A percentile compares a stretch with the other conserved stretches of the same genome.
Conservation (phyloP, 2,888 invertebrate species). For the Sinopyrophorus schimmeli region DNA sequence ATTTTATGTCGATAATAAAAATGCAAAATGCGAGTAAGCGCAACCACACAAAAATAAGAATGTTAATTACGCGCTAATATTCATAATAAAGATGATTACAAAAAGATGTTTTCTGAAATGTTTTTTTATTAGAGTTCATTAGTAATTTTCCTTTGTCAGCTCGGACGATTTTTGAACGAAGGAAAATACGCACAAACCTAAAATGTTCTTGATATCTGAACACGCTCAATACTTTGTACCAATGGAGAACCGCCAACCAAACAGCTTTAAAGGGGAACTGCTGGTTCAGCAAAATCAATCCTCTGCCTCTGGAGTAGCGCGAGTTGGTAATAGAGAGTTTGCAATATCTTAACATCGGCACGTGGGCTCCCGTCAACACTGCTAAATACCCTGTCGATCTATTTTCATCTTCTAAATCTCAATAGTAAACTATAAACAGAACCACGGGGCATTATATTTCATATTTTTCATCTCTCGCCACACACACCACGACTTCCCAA, state of each 20-base stretch:
- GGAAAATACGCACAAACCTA: conserved; percentile 37
- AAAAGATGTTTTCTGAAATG: too few species aligned
- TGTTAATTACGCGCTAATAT: too few species aligned
- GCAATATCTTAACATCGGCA: conserved; percentile 30
- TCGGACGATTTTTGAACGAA: conserved; percentile 22
- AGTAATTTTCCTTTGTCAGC: conserved; percentile 26
- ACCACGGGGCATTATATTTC: too few species aligned
- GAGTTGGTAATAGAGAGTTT: conserved; percentile 30
- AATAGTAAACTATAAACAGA: too few species aligned
- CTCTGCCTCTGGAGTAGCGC: conserved; percentile 35
- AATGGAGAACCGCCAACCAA: conserved; percentile 47
- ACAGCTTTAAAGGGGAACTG: conserved; percentile 50
- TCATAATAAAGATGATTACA: too few species aligned
- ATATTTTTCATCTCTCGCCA: too few species aligned
- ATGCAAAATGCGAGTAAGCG: too few species aligned
- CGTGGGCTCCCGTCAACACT: conserved; percentile 31
- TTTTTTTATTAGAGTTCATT: too few species aligned
- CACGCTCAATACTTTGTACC: conserved; percentile 45
- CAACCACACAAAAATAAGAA: too few species aligned
- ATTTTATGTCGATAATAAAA: too few species aligned
- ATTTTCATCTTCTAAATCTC: conserved; percentile 17
- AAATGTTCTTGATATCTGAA: conserved; percentile 27
- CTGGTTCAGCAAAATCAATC: conserved; percentile 48
- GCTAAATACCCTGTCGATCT: conserved; percentile 26
- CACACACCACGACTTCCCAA: too few species aligned